Base-by-base conservation (phyloP, 1,140 invertebrate species). In the Calephelis nemesis region DNA sequence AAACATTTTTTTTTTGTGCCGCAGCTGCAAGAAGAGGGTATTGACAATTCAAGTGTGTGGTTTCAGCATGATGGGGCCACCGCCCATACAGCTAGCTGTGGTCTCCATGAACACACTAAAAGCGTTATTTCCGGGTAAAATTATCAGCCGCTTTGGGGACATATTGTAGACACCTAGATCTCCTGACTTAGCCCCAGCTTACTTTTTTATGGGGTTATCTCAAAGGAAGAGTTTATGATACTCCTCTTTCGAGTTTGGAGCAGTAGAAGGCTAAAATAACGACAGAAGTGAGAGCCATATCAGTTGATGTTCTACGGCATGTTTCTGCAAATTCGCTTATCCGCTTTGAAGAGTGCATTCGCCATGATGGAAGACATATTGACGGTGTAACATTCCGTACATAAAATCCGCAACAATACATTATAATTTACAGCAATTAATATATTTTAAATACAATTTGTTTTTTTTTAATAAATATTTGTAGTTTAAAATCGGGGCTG, bases 261-360 rank as follows among this genome's bases (percentile, higher is more conserved):
- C 52, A 58, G 10, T 58, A 19, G 19, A 58, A 58, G 19, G 52
- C 52, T 58, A 58, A 54, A 70, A 70, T 62, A 65, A 70, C 45
- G 58, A 66, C 63, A 60, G 47, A 70, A 62, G 69, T 70, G 64
- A 70, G 47, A 62, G 64, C 63, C 45, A 65, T 65, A 70, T 70
- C 64, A 62, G 68, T 50, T 58, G 62, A 67, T 58, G 40, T 63
- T 67, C 70, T 67, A 8, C 70, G 49, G 65, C 65, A 48, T 67
- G 65, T 67, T 42, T 67, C 60, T 63, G 65, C 62, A 65, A 71
- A 71, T 71, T 71, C 67, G 52, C 39, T 58, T 49, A 62, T 72
- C 67, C 63, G 70, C 50, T 72, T 68, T 68, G 63, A 72, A 72
- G 70, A 65, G 13, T 65, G 62, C 63, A 72, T 68, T 68, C 66